These are phyloP conservation scores for Drosophila arawakana DNA, from an alignment of 1,140 invertebrate genomes.

Conservation along the genomic window DNA sequence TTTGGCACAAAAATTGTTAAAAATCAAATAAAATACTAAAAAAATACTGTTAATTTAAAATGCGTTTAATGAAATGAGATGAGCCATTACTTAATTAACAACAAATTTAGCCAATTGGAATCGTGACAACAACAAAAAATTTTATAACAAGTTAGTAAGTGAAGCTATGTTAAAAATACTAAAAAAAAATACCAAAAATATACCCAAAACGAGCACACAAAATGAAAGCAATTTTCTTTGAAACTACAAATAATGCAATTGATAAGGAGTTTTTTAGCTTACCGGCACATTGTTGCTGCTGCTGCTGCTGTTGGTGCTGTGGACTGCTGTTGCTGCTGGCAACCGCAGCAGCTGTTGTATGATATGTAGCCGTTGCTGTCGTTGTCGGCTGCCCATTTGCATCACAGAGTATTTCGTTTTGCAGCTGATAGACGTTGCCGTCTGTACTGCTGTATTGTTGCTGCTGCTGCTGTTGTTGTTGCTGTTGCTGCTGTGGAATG, in stretches of 20 bases:
- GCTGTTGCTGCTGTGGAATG: constrained; percentile 73
- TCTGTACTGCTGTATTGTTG: constrained; percentile 68
- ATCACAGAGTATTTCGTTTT: constrained; percentile 83
- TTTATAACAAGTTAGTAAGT: constrained; percentile 35
- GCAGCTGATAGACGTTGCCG: constrained; percentile 76
- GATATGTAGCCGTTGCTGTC: constrained; percentile 69
- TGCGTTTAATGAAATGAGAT: constrained; percentile 26
- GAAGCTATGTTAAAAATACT: constrained; percentile 22
- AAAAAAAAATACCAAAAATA: neutral
- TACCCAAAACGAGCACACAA: constrained; percentile 39
- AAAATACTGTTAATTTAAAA: constrained; percentile 37
- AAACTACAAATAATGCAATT: constrained; percentile 19
- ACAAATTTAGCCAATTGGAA: constrained; percentile 32
- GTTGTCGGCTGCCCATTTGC: constrained; percentile 66
- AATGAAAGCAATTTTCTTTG: constrained; percentile 33
- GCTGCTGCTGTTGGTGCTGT: constrained; percentile 57
- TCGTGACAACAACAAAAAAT: constrained; percentile 7
- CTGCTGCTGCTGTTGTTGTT: constrained; percentile 51
- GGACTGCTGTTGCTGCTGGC: constrained; percentile 59
- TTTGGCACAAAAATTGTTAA: constrained; percentile 46
- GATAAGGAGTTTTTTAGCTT: constrained; percentile 44
- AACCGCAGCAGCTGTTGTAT: constrained; percentile 54
- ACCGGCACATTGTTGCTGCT: constrained; percentile 74
- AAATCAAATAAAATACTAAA: constrained; percentile 53
- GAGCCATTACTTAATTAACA: constrained; percentile 2